Conservation (phyloP, 2,888 invertebrate genomes). For the Phania funesta region DNA sequence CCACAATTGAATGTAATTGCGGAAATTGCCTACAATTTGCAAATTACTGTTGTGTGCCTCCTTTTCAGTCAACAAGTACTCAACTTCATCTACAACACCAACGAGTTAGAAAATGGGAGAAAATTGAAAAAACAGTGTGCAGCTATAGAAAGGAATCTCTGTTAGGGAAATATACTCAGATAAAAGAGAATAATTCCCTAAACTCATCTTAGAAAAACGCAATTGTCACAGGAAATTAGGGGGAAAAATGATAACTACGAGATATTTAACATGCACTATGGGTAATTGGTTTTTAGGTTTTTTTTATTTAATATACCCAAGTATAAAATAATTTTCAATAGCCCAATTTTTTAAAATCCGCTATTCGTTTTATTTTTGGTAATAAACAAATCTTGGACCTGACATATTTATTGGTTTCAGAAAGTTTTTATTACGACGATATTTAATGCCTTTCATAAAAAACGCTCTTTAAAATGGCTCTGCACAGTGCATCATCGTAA, state of each 20-base stretch:
- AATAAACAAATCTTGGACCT: too few relatives aligned
- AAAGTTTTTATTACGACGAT: too few relatives aligned
- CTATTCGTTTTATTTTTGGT: too few relatives aligned
- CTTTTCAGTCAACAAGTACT: neutral
- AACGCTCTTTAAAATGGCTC: too few relatives aligned
- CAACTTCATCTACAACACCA: neutral
- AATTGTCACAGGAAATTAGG: slow-evolving; percentile 12
- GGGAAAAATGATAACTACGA: neutral
- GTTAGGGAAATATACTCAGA: neutral
- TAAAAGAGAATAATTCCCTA: neutral
- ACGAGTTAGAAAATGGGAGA: neutral
- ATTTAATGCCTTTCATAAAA: too few relatives aligned
- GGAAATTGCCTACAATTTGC: slow-evolving; percentile 67
- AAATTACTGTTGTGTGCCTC: slow-evolving; percentile 59
- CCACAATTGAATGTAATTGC: too few relatives aligned
- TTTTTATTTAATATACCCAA: neutral
- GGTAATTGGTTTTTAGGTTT: slow-evolving; percentile 32
- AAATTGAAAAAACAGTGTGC: slow-evolving; percentile 25
- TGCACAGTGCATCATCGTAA: too few relatives aligned
- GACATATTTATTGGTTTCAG: too few relatives aligned
- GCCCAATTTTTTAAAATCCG: too few relatives aligned
- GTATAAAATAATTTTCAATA: too few relatives aligned
- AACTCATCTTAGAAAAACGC: neutral
- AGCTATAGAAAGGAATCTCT: neutral
- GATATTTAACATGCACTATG: slow-evolving; percentile 20